Base-by-base conservation (phyloP, 2,797 vertebrate genomes). In the Prionace glauca region DNA sequence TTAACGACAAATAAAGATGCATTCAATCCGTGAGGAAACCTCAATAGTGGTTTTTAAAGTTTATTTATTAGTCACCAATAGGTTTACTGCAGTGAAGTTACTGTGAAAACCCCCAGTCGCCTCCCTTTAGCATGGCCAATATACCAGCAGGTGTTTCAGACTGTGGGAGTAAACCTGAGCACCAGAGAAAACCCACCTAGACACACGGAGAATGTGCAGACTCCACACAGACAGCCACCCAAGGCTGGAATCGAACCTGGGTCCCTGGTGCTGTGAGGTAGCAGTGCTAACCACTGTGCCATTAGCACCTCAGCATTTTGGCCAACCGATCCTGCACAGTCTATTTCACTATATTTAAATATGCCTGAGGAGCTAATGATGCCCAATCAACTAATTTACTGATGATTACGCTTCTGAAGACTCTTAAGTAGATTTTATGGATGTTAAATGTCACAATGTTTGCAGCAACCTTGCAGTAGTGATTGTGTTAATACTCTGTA, bases 361-460 rank as follows among this genome's bases (percentile, higher is more conserved):
- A 56, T 95, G 74, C 11, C 45, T 77, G 45, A 9, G 93, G 45
- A 74, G 60, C 71, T n/a, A 74, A 77, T 74, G 93, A 50, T 95
- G 50, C 71, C 29, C 29, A 95, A 50, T 60, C 71, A 56, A 77
- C 71, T 20, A 16, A 77, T 77, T 95, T 77, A 69, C 71, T 95
- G 71, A 32, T 77, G 77, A 77, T 95, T 95, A 95, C 71, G 60
- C 45, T n/a, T 20, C 45, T 56, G 93, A 26, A 60, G 24, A 60
- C 32, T 29, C 60, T 60, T 56, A 56, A 18, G 11, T n/a, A 41
- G 24, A 77, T n/a, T 95, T 95, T 32, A 77, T 95, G 24, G 71
- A 95, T 95, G 71, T 56, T 95, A 77, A 95, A 56, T 95, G 93
- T 94, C 93, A 74, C 69, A 74, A 29, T 94, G 93, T 94, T 94